These are phyloP conservation scores for Calosoma granatense DNA, from an alignment of 1,140 invertebrate genomes.

Conservation along the genomic window DNA sequence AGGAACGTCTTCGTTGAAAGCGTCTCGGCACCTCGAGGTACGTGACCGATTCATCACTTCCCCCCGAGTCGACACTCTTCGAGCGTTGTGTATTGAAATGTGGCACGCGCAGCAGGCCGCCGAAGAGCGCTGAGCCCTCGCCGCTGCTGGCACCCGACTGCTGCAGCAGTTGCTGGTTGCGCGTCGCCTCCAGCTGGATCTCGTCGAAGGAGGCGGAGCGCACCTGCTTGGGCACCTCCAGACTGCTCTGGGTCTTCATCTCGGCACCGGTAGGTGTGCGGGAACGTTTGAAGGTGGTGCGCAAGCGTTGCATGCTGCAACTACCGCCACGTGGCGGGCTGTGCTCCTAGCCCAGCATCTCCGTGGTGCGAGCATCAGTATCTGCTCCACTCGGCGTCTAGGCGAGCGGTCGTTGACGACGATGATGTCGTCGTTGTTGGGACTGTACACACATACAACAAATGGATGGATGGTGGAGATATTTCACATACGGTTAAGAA, in stretches of 20 bases:
- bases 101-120: constrained; percentile 49
- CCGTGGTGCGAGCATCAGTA: not conserved
- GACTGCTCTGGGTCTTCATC: constrained; percentile 81
- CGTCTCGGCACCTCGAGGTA: constrained; percentile 56
- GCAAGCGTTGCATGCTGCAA: constrained; percentile 61
- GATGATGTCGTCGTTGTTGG: not conserved
- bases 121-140: constrained; percentile 26
- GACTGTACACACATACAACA: not conserved
- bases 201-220: constrained; percentile 78
- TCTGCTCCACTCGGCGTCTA: not conserved
- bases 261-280: constrained; percentile 75
- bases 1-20: constrained; percentile 49
- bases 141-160: constrained; percentile 30
- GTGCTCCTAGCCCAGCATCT: not conserved
- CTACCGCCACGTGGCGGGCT: constrained; percentile 15
- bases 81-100: constrained; percentile 53
- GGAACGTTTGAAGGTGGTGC: constrained; percentile 75
- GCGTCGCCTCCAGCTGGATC: constrained; percentile 68
- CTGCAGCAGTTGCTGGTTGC: constrained; percentile 37
- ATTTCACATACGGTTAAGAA: no score
- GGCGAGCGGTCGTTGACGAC: not conserved
- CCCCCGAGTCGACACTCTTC: constrained; percentile 66
- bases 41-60: constrained; percentile 50
- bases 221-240: constrained; percentile 79
- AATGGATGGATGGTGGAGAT: no score